Percentiles rank a stretch among this genome's conserved stretches.
phyloP scores from a whole-genome alignment of 2,797 vertebrate genomes.

The Sebastiscus tertius region DNA sequence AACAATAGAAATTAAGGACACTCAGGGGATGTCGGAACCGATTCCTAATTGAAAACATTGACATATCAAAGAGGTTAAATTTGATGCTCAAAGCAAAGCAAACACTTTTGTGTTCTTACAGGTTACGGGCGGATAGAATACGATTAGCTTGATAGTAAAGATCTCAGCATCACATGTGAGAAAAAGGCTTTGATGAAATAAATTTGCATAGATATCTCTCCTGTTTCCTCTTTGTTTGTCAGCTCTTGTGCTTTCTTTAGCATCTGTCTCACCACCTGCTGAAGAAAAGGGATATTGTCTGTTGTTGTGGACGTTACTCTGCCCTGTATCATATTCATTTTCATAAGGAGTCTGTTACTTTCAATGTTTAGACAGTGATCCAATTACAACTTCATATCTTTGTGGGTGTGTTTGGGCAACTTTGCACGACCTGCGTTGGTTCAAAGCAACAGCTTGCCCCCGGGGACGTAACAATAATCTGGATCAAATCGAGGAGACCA shows the following conservation, averaged over 20 bases:
- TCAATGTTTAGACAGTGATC: not conserved
- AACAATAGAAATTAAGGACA: constrained; percentile 49
- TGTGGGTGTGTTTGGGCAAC: constrained; percentile 4
- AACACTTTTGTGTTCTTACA: constrained; percentile 20
- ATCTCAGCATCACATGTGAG: constrained; percentile 2
- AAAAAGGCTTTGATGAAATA: constrained; percentile 39
- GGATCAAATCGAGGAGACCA: constrained; percentile 28
- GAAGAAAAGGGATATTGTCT: not conserved
- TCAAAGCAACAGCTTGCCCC: constrained; percentile 11
- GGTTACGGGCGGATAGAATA: constrained; percentile 40
- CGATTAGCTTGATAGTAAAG: constrained; percentile 12
- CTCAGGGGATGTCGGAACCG: constrained; percentile 31
- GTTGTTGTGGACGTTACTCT: constrained; percentile 3
- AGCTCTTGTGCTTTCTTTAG: constrained; percentile 9
- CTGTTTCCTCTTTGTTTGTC: constrained; percentile 12
- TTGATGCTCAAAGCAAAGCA: constrained; percentile 21
- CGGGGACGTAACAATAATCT: constrained; percentile 19
- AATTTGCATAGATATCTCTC: not conserved
- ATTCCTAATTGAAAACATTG: constrained; percentile 56
- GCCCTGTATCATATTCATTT: not conserved
- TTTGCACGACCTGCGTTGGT: constrained; percentile 9
- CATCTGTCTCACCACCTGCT: constrained; percentile 49
- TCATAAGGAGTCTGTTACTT: not conserved
- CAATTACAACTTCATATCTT: constrained; percentile 14
- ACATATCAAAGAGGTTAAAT: constrained; percentile 64